Base-by-base conservation (phyloP, 2,888 invertebrate genomes). In the Craniophora ligustri region DNA sequence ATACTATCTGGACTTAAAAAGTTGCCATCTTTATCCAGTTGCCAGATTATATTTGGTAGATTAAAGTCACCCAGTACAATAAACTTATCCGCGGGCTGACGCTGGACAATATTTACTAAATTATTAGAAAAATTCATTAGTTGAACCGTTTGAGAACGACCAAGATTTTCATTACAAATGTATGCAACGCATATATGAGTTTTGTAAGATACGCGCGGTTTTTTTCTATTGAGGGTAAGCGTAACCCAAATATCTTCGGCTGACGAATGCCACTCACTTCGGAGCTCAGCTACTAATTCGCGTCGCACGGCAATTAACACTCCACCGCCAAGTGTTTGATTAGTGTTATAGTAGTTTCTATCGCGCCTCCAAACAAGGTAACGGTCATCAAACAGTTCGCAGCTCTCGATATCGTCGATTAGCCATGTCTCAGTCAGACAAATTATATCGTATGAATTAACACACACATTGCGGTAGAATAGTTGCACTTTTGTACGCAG, bases 351-450 rank as follows among this genome's bases (percentile, higher is more conserved):
- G n/a, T n/a, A n/a, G n/a, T n/a, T n/a, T n/a, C n/a, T n/a, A n/a
- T n/a, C n/a, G n/a, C n/a, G n/a, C n/a, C n/a, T n/a, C n/a, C n/a
- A n/a, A n/a, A n/a, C n/a, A n/a, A n/a, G n/a, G n/a, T n/a, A n/a
- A n/a, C n/a, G n/a, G n/a, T n/a, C n/a, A n/a, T n/a, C n/a, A n/a
- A n/a, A n/a, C n/a, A n/a, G n/a, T n/a, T n/a, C n/a, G n/a, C n/a
- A n/a, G 0, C 38, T 42, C 21, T n/a, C 57, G 14, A 26, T 57
- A 50, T 5, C 50, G 44, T 6, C 55, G 23, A 32, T 46, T 50
- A 10, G 50, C 38, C 5, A 50, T 4, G 41, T 57, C 8, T 46
- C 49, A 1, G 45, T 30, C 13, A 32, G 19, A n/a, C 46, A 38
- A 18, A 46, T 23, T 4, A 44, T 10, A 23, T 44, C 32, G 4